Conservation (phyloP, 2,113 vertebrate genomes). For the Suncus etruscus region DNA sequence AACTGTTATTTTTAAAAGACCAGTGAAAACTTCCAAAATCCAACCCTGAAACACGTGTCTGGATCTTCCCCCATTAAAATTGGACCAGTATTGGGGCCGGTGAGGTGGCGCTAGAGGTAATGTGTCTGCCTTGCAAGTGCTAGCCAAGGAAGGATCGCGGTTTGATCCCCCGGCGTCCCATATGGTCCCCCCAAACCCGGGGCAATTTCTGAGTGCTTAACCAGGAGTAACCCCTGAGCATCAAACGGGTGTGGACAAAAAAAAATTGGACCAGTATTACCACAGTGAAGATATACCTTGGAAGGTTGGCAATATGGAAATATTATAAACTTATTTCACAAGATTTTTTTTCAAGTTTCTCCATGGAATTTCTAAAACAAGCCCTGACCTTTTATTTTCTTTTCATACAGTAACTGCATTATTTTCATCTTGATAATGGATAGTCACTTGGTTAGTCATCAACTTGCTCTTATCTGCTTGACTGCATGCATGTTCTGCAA, state of each 20-base stretch:
- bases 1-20: slow-evolving; percentile 13
- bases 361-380: neutral
- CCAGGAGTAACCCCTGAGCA: no score
- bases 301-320: neutral
- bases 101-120: no score
- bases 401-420: neutral
- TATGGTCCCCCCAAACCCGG: no score
- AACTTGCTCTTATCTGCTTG: slow-evolving; percentile 64
- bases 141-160: no score
- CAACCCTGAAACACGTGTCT: neutral
- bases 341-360: neutral
- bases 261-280: neutral
- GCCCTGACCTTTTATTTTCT: neutral
- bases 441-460: slow-evolving; percentile 52
- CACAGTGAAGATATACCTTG: neutral
- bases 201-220: no score
- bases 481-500: slow-evolving; percentile 40
- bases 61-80: neutral
- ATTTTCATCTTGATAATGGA: slow-evolving; percentile 44
- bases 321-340: neutral
- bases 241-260: no score
- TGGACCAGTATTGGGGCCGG: neutral
- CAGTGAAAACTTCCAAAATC: neutral
- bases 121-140: no score
- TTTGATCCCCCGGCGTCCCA: no score